These are phyloP conservation scores for Orgyia antiqua DNA, from an alignment of 2,888 invertebrate genomes.

Conservation along the genomic window DNA sequence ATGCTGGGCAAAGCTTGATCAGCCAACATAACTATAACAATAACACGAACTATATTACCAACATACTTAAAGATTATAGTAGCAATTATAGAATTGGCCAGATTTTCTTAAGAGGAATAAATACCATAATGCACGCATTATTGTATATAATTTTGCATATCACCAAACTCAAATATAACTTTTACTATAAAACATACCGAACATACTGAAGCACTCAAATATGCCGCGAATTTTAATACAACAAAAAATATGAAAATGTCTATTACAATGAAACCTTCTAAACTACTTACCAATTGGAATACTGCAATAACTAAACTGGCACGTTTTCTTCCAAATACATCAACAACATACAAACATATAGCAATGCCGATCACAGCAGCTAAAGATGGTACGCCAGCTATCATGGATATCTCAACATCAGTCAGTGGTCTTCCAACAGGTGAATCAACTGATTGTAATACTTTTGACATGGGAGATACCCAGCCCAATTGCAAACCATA, in stretches of 20 bases:
- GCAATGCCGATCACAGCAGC: slow-evolving; percentile 53
- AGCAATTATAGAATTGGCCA: no score
- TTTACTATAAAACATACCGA: no score
- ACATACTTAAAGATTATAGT: no score
- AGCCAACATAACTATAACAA: slow-evolving; percentile 24
- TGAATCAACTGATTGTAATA: slow-evolving; percentile 44
- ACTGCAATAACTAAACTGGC: slow-evolving; percentile 53
- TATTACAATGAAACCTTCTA: no score
- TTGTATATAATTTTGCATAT: neutral
- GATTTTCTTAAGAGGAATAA: no score
- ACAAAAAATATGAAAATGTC: no score
- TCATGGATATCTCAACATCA: slow-evolving; percentile 49
- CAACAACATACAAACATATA: slow-evolving; percentile 48
- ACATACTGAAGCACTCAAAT: no score
- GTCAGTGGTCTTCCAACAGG: slow-evolving; percentile 47
- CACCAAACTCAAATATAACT: neutral
- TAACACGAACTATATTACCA: no score
- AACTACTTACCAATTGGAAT: slow-evolving; percentile 57
- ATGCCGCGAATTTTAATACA: no score
- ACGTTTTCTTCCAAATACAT: slow-evolving; percentile 56
- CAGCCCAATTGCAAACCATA: slow-evolving; percentile 63
- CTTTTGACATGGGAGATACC: slow-evolving; percentile 58
- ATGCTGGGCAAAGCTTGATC: slow-evolving; percentile 28
- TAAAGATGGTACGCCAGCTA: slow-evolving; percentile 59
- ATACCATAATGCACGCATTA: neutral